Conservation (phyloP, 2,888 invertebrate species). For the Platycheirus rosarum region DNA sequence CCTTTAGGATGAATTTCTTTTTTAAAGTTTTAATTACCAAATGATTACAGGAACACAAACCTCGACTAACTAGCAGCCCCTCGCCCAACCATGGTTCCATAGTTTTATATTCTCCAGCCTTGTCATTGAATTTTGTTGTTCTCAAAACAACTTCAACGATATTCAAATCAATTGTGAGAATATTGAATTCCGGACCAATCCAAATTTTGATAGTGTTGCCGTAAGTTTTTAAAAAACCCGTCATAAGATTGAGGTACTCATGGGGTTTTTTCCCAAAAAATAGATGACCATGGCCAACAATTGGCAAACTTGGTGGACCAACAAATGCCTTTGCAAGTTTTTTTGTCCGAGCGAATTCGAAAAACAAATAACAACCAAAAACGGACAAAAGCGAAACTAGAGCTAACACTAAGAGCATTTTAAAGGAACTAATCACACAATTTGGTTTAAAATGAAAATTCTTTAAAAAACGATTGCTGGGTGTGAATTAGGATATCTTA, state of each 20-base stretch:
- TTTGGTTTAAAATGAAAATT: no score
- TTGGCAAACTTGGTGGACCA: constrained; percentile 82
- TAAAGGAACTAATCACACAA: constrained; percentile 22
- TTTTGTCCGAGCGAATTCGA: constrained; percentile 77
- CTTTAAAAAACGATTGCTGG: no score
- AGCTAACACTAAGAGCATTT: constrained; percentile 75
- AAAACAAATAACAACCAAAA: constrained; percentile 38
- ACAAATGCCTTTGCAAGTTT: constrained; percentile 77
- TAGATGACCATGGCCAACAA: constrained; percentile 84
- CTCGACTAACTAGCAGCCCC: constrained; percentile 76
- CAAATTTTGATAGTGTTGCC: constrained; percentile 78
- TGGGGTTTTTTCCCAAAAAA: constrained; percentile 83
- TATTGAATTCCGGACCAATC: constrained; percentile 80
- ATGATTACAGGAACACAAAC: constrained; percentile 72
- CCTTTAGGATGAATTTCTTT: constrained; percentile 65
- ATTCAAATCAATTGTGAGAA: constrained; percentile 78
- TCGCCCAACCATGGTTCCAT: constrained; percentile 76
- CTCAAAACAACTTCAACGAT: constrained; percentile 78
- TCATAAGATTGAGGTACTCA: constrained; percentile 77
- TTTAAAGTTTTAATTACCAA: constrained; percentile 77
- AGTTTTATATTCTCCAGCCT: constrained; percentile 83
- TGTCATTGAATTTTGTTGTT: constrained; percentile 83
- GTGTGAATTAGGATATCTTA: neutral
- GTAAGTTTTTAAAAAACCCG: constrained; percentile 79
- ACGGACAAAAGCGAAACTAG: constrained; percentile 29